A percentile compares a stretch with the other conserved stretches of the same genome.
phyloP scores from a whole-genome alignment of 2,888 invertebrate species.

The Tetranychus piercei region DNA sequence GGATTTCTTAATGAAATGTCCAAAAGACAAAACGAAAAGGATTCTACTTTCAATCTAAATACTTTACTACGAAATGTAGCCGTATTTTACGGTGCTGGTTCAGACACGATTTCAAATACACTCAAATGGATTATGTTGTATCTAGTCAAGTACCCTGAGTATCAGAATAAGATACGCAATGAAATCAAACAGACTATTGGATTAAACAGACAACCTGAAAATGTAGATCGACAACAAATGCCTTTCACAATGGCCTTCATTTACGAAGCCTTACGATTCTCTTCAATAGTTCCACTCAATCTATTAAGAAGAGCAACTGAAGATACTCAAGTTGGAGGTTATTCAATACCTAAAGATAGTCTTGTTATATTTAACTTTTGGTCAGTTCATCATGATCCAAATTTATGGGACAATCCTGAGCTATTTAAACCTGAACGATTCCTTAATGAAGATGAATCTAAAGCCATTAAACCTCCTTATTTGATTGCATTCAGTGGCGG shows the following conservation, averaged over 20 bases:
- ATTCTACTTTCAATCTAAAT: neutral
- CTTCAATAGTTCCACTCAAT: neutral
- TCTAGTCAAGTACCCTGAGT: neutral
- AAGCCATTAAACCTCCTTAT: neutral
- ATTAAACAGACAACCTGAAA: neutral
- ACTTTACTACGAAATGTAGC: neutral
- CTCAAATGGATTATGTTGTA: neutral
- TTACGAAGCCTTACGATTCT: neutral
- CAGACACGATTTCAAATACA: neutral
- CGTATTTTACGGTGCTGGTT: neutral
- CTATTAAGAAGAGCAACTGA: neutral
- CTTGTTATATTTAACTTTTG: neutral
- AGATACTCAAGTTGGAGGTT: neutral
- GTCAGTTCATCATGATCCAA: neutral
- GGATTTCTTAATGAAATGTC: neutral
- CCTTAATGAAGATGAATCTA: neutral
- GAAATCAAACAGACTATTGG: neutral
- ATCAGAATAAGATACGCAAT: neutral
- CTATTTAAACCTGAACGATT: conserved; percentile 15
- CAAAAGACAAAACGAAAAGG: neutral
- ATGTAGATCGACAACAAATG: neutral
- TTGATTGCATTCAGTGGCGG: conserved; percentile 14
- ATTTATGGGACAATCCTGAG: conserved; percentile 11
- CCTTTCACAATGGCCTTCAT: neutral
- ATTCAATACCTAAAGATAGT: conserved; percentile 5